Percentiles rank a stretch among this genome's conserved stretches.
Evolutionary conservation across 2,797 vertebrate genomes (phyloP).

Genomic region (Tokudaia tokunoshimensis): DNA sequence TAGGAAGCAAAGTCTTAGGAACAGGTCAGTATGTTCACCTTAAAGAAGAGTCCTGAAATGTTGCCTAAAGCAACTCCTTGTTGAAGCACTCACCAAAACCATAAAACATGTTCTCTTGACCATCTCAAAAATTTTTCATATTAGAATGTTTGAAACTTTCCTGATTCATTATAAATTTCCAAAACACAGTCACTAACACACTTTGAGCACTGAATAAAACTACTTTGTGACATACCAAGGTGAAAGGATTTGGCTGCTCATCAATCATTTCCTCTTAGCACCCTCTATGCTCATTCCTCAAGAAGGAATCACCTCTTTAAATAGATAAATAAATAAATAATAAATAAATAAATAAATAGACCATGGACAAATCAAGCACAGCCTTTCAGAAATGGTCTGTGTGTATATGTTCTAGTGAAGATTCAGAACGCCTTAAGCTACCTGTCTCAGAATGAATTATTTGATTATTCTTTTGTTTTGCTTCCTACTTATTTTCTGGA

Average conservation of each 20-base stretch:
- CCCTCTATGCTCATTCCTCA: background rate
- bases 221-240: background rate
- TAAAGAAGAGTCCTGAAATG: background rate
- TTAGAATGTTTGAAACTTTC: background rate
- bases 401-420: background rate
- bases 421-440: slow-evolving; percentile 9
- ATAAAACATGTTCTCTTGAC: background rate
- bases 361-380: background rate
- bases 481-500: background rate
- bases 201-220: slow-evolving; percentile 3
- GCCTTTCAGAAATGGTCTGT: background rate
- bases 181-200: background rate
- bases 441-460: background rate
- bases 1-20: background rate
- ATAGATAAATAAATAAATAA: background rate
- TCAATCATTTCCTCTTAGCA: background rate
- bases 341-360: too few relatives aligned
- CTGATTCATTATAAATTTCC: background rate
- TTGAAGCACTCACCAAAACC: background rate
- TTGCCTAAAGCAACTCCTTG: background rate
- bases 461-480: slow-evolving; percentile 30
- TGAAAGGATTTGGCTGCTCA: background rate
- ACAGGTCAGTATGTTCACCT: background rate
- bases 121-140: background rate
- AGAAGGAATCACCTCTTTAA: background rate